Base-by-base conservation (phyloP, 2,888 invertebrate genomes). In the Eupithecia subumbrata region DNA sequence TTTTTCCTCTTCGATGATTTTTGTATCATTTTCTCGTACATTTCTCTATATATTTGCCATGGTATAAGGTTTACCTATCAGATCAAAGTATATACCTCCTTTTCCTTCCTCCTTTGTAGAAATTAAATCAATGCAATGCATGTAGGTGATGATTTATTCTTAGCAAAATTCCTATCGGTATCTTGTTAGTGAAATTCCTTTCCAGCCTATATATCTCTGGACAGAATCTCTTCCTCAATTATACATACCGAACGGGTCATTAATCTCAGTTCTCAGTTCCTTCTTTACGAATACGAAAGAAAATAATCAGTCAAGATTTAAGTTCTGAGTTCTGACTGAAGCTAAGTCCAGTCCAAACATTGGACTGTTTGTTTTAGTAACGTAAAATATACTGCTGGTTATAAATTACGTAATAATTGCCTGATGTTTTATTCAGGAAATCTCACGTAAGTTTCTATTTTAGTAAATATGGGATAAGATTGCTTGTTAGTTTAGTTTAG, bases 271-370 rank as follows among this genome's bases (percentile, higher is more conserved):
- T 43, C 63, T 37, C 69, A 70, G 72, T 74, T 77, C 69, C 70
- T 72, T 69, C 75, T 76, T 74, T 67, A 67, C 74, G 69, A 64
- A 70, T 70, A 40, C 30, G 43, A 69, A 76, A 77, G 34, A 74
- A 74, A 77, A 74, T 74, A 74, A 74, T 72, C 69, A 63, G 2
- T 40, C 45, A 56, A 72, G 69, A 72, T 74, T 77, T 75, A 75
- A n/a, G 75, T 73, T 78, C 74, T 71, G 72, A 75, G 75, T 73
- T 78, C 74, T 71, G 72, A 64, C 75, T 75, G 30, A 18, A 66
- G 66, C 68, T 43, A 69, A 75, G 48, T 67, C 67, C 71, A 67
- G 78, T 72, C 71, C 73, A 76, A 78, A 73, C 75, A 78, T 74
- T 72, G 25, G 60, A 69, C 34, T 34, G 71, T 75, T 72, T 71